Conservation (phyloP, 2,797 vertebrate species). For the Naso thynnoides region DNA sequence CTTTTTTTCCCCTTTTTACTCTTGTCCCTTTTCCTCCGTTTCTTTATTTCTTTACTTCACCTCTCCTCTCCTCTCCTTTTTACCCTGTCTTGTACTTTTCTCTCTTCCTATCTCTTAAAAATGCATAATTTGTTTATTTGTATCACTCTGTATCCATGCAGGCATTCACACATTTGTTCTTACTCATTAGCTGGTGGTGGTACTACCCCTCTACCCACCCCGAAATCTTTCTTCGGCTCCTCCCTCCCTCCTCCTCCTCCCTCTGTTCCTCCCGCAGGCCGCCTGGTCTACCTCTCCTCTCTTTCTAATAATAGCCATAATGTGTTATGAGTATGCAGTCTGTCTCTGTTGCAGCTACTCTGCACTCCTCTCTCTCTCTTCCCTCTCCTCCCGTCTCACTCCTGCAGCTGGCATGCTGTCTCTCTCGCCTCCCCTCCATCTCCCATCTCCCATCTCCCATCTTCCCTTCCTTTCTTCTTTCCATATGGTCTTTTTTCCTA, state of each 20-base stretch:
- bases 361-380: slow-evolving; percentile 3
- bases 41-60: background rate
- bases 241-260: background rate
- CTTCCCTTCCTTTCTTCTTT: slow-evolving; percentile 8
- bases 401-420: slow-evolving; percentile 24
- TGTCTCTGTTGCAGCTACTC: slow-evolving; percentile 64
- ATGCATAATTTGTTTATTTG: background rate
- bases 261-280: slow-evolving; percentile 26
- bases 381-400: background rate
- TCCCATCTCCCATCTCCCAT: slow-evolving; percentile 31
- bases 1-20: background rate
- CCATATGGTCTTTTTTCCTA: slow-evolving; percentile 43
- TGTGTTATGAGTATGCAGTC: slow-evolving; percentile 70
- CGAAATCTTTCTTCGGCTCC: background rate
- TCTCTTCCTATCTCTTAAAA: background rate
- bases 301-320: slow-evolving; percentile 77
- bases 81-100: no score
- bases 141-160: background rate
- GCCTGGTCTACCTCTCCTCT: slow-evolving; percentile 55
- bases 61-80: background rate
- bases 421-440: slow-evolving; percentile 36
- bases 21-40: background rate
- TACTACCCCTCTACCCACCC: slow-evolving; percentile 3
- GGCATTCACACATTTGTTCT: slow-evolving; percentile 9
- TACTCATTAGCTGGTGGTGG: slow-evolving; percentile 23